These are phyloP conservation scores for Rhinogobio ventralis DNA, from an alignment of 2,797 vertebrate genomes.

Conservation along the genomic window DNA sequence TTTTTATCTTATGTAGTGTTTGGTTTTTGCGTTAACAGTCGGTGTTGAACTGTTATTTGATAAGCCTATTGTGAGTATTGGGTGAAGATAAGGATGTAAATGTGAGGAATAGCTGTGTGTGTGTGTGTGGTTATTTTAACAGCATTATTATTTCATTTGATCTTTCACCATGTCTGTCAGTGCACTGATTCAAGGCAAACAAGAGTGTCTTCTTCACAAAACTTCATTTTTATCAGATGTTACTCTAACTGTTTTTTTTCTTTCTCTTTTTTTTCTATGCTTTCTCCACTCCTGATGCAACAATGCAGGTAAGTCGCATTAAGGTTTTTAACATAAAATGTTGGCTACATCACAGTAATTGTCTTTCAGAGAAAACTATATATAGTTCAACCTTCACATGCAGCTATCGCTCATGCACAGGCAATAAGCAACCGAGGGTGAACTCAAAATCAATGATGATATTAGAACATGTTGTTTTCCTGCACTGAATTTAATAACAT, in stretches of 20 bases:
- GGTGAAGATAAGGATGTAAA: not conserved
- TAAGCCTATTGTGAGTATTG: not conserved
- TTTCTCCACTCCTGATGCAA: conserved; percentile 42
- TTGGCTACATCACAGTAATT: conserved; percentile 47
- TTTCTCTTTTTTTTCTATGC: conserved; percentile 36
- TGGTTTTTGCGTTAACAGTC: conserved; percentile 1
- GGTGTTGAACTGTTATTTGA: conserved; percentile 27
- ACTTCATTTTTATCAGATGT: not conserved
- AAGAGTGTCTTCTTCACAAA: not conserved
- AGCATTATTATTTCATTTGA: not conserved
- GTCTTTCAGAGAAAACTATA: conserved; percentile 53
- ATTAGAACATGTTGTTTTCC: conserved; percentile 54
- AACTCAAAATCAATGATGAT: conserved; percentile 61
- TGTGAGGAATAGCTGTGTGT: not conserved
- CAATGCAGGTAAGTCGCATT: conserved; percentile 71
- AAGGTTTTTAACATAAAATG: conserved; percentile 47
- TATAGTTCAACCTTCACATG: conserved; percentile 58
- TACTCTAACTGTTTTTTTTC: conserved; percentile 31
- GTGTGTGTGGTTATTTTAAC: not conserved
- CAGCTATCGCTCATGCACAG: conserved; percentile 25
- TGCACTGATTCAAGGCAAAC: not conserved
- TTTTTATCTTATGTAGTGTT: conserved; percentile 41
- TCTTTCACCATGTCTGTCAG: not conserved
- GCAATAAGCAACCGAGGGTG: conserved; percentile 20
- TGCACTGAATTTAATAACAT: conserved; percentile 61